These are phyloP conservation scores for Cyclura pinguis DNA, from an alignment of 2,797 vertebrate genomes.

Conservation along the genomic window DNA sequence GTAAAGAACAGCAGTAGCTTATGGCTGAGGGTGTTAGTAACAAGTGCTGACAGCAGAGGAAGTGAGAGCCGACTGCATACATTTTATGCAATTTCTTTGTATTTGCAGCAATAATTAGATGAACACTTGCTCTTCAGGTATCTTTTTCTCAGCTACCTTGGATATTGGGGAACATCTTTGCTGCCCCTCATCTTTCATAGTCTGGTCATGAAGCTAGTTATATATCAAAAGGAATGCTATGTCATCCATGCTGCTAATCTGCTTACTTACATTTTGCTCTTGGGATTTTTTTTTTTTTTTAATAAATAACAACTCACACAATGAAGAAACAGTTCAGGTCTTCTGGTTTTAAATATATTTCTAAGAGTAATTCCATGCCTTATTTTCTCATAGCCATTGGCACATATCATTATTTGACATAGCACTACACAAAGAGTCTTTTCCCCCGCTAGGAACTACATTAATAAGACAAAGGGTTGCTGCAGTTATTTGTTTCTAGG, in stretches of 20 bases:
- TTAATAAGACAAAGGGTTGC: background rate
- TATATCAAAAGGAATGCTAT: background rate
- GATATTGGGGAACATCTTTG: background rate
- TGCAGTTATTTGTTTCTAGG: background rate
- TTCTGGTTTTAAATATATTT: slow-evolving; percentile 18
- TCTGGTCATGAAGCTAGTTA: background rate
- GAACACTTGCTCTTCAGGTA: background rate
- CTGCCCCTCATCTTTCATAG: fast-evolving
- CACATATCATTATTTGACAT: background rate
- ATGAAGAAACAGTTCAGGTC: background rate
- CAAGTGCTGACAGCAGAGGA: slow-evolving; percentile 14
- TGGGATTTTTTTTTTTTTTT: background rate
- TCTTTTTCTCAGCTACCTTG: background rate
- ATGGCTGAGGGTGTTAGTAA: background rate
- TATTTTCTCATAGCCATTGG: background rate
- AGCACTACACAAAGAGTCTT: background rate
- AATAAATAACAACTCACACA: background rate
- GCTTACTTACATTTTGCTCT: slow-evolving; percentile 23
- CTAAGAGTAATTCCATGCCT: background rate
- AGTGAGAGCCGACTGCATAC: background rate
- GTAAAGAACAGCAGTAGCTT: background rate
- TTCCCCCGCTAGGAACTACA: background rate
- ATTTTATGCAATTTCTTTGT: background rate
- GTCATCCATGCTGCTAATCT: slow-evolving; percentile 15
- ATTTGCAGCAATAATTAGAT: slow-evolving; percentile 36